Conservation (phyloP, 2,888 invertebrate genomes). For the Cantharis flavilabris region DNA sequence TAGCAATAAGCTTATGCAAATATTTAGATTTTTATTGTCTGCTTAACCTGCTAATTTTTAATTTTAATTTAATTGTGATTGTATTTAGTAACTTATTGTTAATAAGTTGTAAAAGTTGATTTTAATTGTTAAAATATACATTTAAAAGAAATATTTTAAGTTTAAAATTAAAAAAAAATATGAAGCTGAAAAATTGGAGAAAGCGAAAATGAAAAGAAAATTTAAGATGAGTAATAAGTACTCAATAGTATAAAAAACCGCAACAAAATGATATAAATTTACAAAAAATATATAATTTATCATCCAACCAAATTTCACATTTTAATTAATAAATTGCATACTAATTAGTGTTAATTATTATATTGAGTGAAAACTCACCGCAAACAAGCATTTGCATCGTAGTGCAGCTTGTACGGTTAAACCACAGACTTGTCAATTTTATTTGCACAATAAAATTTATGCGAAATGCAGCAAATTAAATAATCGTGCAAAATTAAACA, state of each 20-base stretch:
- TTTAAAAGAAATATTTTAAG: no score
- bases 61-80: no score
- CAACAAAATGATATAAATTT: background rate
- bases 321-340: background rate
- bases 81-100: no score
- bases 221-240: background rate
- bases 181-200: no score
- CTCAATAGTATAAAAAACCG: background rate
- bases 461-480: background rate
- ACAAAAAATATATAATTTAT: background rate
- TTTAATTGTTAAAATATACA: no score
- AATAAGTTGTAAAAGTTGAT: no score
- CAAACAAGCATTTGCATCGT: background rate
- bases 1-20: no score
- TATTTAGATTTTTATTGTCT: no score
- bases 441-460: background rate
- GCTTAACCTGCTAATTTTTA: no score
- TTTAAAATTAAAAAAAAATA: no score
- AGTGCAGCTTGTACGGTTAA: background rate
- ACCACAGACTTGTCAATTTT: background rate
- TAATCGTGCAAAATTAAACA: background rate
- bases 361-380: background rate
- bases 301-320: background rate
- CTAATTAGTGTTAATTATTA: background rate
- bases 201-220: no score